Evolutionary conservation across 2,113 vertebrate genomes (phyloP), one percentile per base, ranked within the genome.

Genomic region (Proteles cristata): DNA sequence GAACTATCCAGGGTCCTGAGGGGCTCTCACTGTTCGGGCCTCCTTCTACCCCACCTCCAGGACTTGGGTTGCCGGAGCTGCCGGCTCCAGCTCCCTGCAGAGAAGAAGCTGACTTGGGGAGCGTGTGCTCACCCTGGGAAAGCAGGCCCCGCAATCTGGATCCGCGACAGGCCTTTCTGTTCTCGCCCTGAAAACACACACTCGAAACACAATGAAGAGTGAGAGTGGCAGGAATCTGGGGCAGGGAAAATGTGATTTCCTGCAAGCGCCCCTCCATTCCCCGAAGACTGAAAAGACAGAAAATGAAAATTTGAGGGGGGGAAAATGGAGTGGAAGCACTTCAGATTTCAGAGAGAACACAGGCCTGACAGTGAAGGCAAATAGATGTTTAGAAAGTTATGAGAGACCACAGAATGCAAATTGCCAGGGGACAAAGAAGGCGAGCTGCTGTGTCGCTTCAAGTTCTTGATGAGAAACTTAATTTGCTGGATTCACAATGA

Each of bases 121-220:
- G n/a, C 58, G 17, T 65, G 58, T 68, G 26, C 76, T 4, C 7
- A 21, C 61, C 95, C 93, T 88, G 96, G 96, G 97, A 97, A 97
- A 97, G 93, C 90, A 69, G 96, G 93, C 84, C 84, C 91, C 25
- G 0, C 5, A 4, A 31, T 48, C 4, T 97, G 97, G 97, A 96
- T 92, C 94, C 21, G 80, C 65, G 95, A 96, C 97, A 95, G 93
- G 73, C n/a, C 81, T 93, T 96, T 97, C 98, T 97, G 90, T 96
- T 96, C 97, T 96, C 11, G 77, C 81, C 71, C 96, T 97, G 96
- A 97, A 96, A 97, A 97, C 94, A 97, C 96, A 97, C 96, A 97
- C 97, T 98, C 0, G 21, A 97, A 97, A 95, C 84, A 97, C 97
- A 98, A 96, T 83, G 94, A 28, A 16, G 73, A 69, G 93, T 0